These are phyloP conservation scores for Rhopalosiphum maidis DNA, from an alignment of 1,140 invertebrate genomes.

Conservation along the genomic window DNA sequence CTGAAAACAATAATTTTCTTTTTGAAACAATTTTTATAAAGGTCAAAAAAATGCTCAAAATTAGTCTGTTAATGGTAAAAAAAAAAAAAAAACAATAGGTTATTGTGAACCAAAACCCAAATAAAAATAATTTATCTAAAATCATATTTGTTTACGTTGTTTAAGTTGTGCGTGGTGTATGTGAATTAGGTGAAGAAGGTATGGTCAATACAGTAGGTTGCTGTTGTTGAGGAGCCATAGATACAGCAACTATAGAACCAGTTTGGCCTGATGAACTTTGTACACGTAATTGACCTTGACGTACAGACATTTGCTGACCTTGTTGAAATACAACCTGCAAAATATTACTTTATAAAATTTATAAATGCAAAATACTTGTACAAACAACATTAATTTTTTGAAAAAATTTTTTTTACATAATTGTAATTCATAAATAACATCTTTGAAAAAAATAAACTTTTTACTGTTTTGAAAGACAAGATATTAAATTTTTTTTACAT, in stretches of 20 bases:
- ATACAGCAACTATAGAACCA: slow-evolving; percentile 53
- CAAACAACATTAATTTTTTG: background rate
- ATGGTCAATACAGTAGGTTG: slow-evolving; percentile 53
- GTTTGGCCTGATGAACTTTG: slow-evolving; percentile 47
- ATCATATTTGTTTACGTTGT: background rate
- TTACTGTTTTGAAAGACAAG: background rate
- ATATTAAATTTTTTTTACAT: too few species aligned
- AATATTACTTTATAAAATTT: background rate
- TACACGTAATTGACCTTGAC: slow-evolving; percentile 52
- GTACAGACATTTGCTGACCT: slow-evolving; percentile 53
- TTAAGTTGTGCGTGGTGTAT: slow-evolving; percentile 55
- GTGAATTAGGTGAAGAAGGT: slow-evolving; percentile 49
- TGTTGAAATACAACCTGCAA: slow-evolving; percentile 56
- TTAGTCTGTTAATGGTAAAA: slow-evolving; percentile 45
- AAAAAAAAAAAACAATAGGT: slow-evolving; percentile 41
- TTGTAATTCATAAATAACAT: too few species aligned
- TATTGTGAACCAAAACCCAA: slow-evolving; percentile 18
- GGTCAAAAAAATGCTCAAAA: slow-evolving; percentile 19
- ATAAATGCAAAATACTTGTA: background rate
- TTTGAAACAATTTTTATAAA: slow-evolving; percentile 37
- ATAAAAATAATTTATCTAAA: slow-evolving; percentile 37
- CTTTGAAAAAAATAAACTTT: too few species aligned
- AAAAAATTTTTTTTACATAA: background rate
- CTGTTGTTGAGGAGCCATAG: slow-evolving; percentile 54
- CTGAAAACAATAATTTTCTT: slow-evolving; percentile 43